Base-by-base conservation (phyloP, 2,797 vertebrate species). In the Botia kubotai region DNA sequence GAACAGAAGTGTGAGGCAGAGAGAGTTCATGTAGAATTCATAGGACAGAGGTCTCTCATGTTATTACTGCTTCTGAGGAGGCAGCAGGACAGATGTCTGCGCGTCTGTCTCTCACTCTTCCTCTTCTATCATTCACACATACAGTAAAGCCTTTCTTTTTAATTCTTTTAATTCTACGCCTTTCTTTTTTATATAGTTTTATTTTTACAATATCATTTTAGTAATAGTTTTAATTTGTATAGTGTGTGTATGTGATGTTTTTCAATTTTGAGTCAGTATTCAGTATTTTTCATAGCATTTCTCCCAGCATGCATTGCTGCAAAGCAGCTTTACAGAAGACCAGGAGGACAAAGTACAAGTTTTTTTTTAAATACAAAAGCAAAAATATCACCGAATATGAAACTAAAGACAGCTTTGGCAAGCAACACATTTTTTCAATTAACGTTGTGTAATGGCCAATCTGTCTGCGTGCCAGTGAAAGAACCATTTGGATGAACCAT, bases 21-120 rank as follows among this genome's bases (percentile, higher is more conserved):
- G 48, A 58, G 53, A 55, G 67, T 84, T 86, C 76, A 82, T 83
- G 79, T 78, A 79, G 36, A 57, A 86, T 86, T 84, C 58, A 86
- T 83, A 57, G 73, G 57, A 76, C 75, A 76, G 72, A 58, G 62
- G 62, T 82, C 63, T 77, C 75, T 72, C 67, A 46, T 83, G 81
- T 81, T 65, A 68, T 71, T 74, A 72, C 69, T 68, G 21, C 63
- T 82, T 76, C 85, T 72, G 55, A 76, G 26, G 26, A 71, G 62
- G 71, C 36, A 75, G 46, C 21, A 48, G 72, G 77, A 83, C 82
- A 83, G 82, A 75, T 76, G 82, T 79, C 72, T 79, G 14, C 19
- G 65, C 50, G 8, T 60, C 29, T 60, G 43, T 83, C 65, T 10
- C 14, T 29, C 72, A 36, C 21, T 52, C 7, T 80, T 67, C 60